These are phyloP conservation scores for Sympetrum striolatum DNA, from an alignment of 2,888 invertebrate genomes.

Conservation along the genomic window DNA sequence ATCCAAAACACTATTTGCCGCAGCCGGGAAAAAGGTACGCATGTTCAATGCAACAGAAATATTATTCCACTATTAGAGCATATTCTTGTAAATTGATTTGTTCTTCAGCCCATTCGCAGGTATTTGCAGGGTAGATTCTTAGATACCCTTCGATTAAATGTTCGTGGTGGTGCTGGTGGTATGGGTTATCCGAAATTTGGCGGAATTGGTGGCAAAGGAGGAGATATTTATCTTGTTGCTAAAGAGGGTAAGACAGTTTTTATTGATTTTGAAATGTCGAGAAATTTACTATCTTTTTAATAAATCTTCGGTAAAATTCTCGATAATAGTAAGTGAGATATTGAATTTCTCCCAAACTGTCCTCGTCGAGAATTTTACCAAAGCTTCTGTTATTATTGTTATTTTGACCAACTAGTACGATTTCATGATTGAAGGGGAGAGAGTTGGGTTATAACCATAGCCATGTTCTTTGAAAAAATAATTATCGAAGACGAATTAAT, in stretches of 20 bases:
- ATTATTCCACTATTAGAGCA: constrained; percentile 47
- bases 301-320: too few relatives aligned
- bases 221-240: constrained; percentile 74
- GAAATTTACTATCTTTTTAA: neutral
- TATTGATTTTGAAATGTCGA: neutral
- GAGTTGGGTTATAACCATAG: too few relatives aligned
- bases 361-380: too few relatives aligned
- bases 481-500: neutral
- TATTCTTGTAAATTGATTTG: constrained; percentile 27
- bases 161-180: constrained; percentile 85
- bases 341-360: too few relatives aligned
- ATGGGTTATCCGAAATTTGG: constrained; percentile 81
- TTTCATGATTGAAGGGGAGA: too few relatives aligned
- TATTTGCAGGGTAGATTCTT: constrained; percentile 69
- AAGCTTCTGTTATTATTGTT: neutral
- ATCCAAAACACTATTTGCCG: neutral
- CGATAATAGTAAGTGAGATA: too few relatives aligned
- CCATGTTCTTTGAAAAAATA: too few relatives aligned
- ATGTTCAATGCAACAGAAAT: constrained; percentile 47
- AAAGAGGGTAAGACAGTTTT: constrained; percentile 45
- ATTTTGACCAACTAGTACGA: too few relatives aligned
- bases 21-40: neutral
- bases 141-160: constrained; percentile 80
- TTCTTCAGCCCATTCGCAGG: constrained; percentile 60
- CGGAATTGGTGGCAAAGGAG: constrained; percentile 91